phyloP scores from a whole-genome alignment of 2,797 vertebrate species.

The Nannoperca australis region DNA sequence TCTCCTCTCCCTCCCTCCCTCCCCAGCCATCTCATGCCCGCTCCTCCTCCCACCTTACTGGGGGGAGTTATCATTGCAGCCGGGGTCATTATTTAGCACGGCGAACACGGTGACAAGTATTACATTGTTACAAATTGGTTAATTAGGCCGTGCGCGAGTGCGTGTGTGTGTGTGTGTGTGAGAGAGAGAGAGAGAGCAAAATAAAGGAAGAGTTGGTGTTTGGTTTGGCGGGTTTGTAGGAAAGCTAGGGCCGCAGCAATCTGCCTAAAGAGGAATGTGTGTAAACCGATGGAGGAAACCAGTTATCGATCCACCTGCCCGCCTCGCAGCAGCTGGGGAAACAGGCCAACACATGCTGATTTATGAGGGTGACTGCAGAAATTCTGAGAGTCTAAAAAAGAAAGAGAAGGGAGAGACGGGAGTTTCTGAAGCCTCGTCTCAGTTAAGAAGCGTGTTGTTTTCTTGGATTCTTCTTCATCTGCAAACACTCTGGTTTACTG shows the following conservation, averaged over 20 bases:
- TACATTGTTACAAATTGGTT: constrained; percentile 88
- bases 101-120: constrained; percentile 82
- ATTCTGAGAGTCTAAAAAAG: constrained; percentile 53
- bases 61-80: constrained; percentile 79
- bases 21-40: constrained; percentile 15
- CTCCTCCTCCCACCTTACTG: constrained; percentile 33
- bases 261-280: constrained; percentile 79
- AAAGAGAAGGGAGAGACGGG: background rate
- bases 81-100: constrained; percentile 84
- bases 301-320: constrained; percentile 83
- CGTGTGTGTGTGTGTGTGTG: constrained; percentile 16
- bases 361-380: constrained; percentile 70
- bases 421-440: constrained; percentile 32
- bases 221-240: constrained; percentile 58
- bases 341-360: constrained; percentile 76
- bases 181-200: constrained; percentile 2
- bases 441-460: constrained; percentile 38
- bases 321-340: constrained; percentile 79
- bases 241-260: constrained; percentile 60
- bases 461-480: constrained; percentile 27
- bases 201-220: constrained; percentile 10
- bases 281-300: constrained; percentile 80
- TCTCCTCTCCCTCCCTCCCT: constrained; percentile 11
- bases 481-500: constrained; percentile 49
- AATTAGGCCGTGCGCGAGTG: constrained; percentile 75